Evolutionary conservation across 2,797 vertebrate species (phyloP), one percentile per base, ranked within the genome.

Genomic region (Gastrophryne carolinensis): DNA sequence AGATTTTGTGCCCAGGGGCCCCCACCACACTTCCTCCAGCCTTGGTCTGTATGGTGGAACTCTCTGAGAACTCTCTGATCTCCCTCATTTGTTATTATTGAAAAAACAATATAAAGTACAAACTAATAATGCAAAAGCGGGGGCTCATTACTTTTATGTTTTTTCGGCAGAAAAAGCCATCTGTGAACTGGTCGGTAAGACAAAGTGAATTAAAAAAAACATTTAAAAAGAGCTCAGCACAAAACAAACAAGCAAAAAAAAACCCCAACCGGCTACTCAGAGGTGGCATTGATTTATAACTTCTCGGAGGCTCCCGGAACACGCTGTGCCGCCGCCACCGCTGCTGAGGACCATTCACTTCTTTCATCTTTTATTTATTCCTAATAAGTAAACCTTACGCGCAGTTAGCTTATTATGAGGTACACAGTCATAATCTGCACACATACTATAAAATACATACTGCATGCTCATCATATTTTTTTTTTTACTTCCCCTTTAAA

Each of bases 151-250:
- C 47, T 17, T 67, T 35, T 53, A 53, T 37, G 15, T 35, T 53
- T 27, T 15, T 67, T 67, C 44, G 26, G 52, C 32, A n/a, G 15
- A 24, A 21, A 67, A 67, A 53, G 49, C 17, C 34, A 19, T 47
- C 27, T 21, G 35, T 2, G 52, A 53, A 37, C 19, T 4, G 27
- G 64, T 30, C 32, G 12, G 49, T 2, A 53, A 52, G n/a, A 52
- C 15, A 19, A 67, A 49, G 24, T 60, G 19, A 60, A 60, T 60
- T 15, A 1, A 64, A 29, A 47, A 64, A 64, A 64, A 41, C 23
- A 44, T 27, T 24, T 53, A 5, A 23, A 34, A 53, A 50, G 32
- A 65, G 39, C 39, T 15, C 17, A 41, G 39, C 2, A 60, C 10
- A 60, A 47, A 47, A 66, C 5, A 35, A 52, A 8, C 50, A 35